Conservation (phyloP, 2,113 vertebrate species). For the Chunga burmeisteri region DNA sequence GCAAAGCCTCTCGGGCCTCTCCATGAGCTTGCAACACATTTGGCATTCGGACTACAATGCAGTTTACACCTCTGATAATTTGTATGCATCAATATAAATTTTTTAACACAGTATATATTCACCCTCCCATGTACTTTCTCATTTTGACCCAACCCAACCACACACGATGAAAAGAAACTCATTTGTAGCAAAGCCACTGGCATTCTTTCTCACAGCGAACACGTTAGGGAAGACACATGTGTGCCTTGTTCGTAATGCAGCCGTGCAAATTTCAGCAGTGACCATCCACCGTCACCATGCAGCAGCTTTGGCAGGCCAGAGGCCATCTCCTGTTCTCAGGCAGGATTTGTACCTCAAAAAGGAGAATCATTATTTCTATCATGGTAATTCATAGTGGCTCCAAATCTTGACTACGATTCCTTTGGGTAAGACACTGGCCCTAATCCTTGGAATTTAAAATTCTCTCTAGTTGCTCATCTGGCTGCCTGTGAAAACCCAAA, state of each 20-base stretch:
- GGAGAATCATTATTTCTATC: neutral
- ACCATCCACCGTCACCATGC: neutral
- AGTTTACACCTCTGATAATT: neutral
- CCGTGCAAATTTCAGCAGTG: neutral
- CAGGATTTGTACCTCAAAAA: neutral
- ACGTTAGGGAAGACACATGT: neutral
- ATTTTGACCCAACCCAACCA: neutral
- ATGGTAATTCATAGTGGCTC: neutral
- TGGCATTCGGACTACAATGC: neutral
- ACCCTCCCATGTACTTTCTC: neutral
- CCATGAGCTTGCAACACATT: neutral
- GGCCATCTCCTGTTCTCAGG: neutral
- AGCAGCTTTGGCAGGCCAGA: neutral
- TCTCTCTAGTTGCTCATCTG: no score
- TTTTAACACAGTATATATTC: neutral
- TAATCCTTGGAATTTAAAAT: neutral
- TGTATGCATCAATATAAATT: neutral
- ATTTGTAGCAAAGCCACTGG: neutral
- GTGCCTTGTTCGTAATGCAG: rapidly evolving
- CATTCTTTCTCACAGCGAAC: neutral
- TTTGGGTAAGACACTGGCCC: neutral
- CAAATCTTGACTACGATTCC: neutral
- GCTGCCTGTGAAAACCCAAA: neutral
- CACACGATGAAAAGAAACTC: neutral
- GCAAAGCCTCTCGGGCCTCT: neutral